Base-by-base conservation (phyloP, 1,140 invertebrate genomes). In the Drosophila quadrilineata region DNA sequence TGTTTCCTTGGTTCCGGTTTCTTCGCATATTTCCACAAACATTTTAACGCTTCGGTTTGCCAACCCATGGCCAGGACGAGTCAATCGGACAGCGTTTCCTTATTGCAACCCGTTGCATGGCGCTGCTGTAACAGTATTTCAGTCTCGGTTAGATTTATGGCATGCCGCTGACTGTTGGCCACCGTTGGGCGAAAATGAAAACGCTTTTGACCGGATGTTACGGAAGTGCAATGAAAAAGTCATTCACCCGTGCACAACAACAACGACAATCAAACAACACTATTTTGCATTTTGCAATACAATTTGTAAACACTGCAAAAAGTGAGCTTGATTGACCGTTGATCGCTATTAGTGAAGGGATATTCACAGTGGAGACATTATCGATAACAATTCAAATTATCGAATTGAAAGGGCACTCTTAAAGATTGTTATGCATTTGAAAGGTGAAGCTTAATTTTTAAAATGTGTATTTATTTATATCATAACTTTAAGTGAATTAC, bases 211-310 rank as follows among this genome's bases (percentile, higher is more conserved):
- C 82, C 87, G 87, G 87, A 88, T 86, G 71, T 63, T 66, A 63
- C 71, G 79, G 76, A 88, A 88, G 77, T 67, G 67, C 72, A 85
- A 66, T 52, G 65, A 76, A 85, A 79, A 74, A 88, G 87, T 88
- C 87, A 88, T 88, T 88, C 87, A 88, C 87, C 87, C 76, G 82
- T 71, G 72, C 48, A n/a, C n/a, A n/a, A n/a, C n/a, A n/a, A n/a
- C n/a, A n/a, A n/a, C n/a, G n/a, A n/a, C n/a, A n/a, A n/a, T n/a
- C n/a, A n/a, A 68, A 79, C 80, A 84, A 64, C 68, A n/a, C 52
- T 60, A 40, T 48, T 72, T 69, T 65, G 59, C 71, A 68, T 71
- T 65, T 75, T 66, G 59, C 63, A 33, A 24, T 16, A 12, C 3
- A 26, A 35, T 50, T 50, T 40, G 3, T 2, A 26, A 5, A 14